A percentile compares a stretch with the other conserved stretches of the same genome.
phyloP scores from a whole-genome alignment of 1,140 invertebrate genomes.

The Philotrypesis tridentata region DNA sequence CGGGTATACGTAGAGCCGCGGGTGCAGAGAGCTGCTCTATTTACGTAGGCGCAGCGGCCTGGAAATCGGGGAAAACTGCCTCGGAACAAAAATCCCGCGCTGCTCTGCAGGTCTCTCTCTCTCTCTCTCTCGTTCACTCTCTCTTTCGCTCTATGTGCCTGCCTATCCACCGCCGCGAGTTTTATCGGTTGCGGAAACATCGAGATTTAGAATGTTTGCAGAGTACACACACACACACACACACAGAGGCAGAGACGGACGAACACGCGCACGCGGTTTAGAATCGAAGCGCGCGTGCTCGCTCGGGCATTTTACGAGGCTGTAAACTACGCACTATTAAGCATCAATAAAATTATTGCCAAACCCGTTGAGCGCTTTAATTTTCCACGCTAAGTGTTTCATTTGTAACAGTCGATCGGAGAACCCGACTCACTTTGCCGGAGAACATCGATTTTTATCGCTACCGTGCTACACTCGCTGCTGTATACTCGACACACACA shows the following conservation, averaged over 20 bases:
- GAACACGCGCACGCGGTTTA: not conserved
- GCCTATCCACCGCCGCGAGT: not conserved
- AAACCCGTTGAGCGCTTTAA: not conserved
- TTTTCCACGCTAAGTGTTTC: conserved; percentile 9
- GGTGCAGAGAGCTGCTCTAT: not conserved
- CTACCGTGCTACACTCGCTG: not conserved
- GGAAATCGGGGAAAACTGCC: not conserved
- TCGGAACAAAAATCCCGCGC: not conserved
- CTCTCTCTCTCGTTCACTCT: not conserved
- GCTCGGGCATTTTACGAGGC: not conserved
- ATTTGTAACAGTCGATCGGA: conserved; percentile 12
- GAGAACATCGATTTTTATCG: not conserved
- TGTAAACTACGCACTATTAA: conserved; percentile 19
- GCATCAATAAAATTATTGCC: conserved; percentile 22
- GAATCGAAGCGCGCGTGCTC: not conserved
- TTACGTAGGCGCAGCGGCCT: not conserved
- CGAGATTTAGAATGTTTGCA: conserved; percentile 17
- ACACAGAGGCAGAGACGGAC: not conserved
- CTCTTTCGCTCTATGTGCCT: not conserved
- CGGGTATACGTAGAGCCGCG: not conserved
- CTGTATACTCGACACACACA: too few relatives aligned
- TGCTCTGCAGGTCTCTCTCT: not conserved
- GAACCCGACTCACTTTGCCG: not conserved
- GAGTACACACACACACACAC: not conserved
- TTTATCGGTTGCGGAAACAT: conserved; percentile 1